A percentile compares a stretch with the other conserved stretches of the same genome.
These are phyloP conservation scores for Chrysina gloriosa DNA, from an alignment of 2,888 invertebrate species.

Conservation along the genomic window DNA sequence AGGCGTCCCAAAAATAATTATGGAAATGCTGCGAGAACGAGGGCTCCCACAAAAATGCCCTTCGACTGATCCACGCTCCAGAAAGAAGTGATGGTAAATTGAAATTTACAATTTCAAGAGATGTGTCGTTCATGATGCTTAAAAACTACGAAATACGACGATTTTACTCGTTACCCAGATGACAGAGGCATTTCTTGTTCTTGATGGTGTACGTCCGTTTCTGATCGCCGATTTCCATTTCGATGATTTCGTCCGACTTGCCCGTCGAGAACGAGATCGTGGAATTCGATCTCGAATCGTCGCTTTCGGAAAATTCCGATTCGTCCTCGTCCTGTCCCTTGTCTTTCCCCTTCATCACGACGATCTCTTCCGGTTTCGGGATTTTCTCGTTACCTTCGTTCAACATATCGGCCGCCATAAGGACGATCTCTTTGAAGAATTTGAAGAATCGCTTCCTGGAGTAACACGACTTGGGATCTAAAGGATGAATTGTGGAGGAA, in stretches of 20 bases:
- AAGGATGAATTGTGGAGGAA: slow-evolving; percentile 21
- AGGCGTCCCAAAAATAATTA: no score
- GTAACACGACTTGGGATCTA: slow-evolving; percentile 56
- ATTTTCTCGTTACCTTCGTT: slow-evolving; percentile 54
- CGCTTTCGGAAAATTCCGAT: neutral
- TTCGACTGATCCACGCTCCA: no score
- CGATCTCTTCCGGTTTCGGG: slow-evolving; percentile 56
- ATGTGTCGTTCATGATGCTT: no score
- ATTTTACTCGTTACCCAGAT: slow-evolving; percentile 16
- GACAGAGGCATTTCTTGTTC: slow-evolving; percentile 23
- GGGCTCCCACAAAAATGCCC: no score
- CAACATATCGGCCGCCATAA: slow-evolving; percentile 57
- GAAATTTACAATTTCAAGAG: no score
- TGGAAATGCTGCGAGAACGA: no score
- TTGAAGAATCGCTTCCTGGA: slow-evolving; percentile 57
- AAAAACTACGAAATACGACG: no score
- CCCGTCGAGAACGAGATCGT: slow-evolving; percentile 31
- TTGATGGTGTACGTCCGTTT: slow-evolving; percentile 21
- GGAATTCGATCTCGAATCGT: slow-evolving; percentile 10
- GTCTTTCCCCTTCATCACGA: slow-evolving; percentile 40
- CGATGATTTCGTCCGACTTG: slow-evolving; percentile 34
- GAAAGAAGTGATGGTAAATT: no score
- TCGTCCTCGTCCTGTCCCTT: neutral
- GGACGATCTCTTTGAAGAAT: slow-evolving; percentile 59
- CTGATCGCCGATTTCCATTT: slow-evolving; percentile 33